Base-by-base conservation (phyloP, 1,140 invertebrate species). In the Temnothorax curvispinosus region DNA sequence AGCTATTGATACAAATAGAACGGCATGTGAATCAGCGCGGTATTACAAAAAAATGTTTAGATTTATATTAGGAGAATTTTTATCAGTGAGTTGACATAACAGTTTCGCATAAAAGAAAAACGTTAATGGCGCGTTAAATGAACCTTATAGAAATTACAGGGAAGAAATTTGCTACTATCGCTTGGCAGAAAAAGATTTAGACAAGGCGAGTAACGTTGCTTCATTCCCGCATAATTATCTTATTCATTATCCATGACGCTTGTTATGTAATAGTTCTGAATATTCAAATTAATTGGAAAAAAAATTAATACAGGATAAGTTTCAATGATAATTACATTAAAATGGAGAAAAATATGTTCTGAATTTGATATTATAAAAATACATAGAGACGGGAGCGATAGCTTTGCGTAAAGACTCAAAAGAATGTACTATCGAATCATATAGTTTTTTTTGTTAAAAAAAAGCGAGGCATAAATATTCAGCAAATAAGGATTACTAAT, bases 51-150 rank as follows among this genome's bases (percentile, higher is more conserved):
- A 60, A 60, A 75, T 74, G 4, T 5, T 21, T 21, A 60, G 69
- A 74, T 75, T 84, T 60, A 82, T 82, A 58, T 35, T 47, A 21
- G 21, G 13, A 60, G 13, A 74, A 74, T 38, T 75, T 81, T 81
- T 50, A 7, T 60, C 3, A 7, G 32, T 13, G 5, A 13, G 18
- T 74, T 18, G 41, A 44, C 38, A 44, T 15, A 27, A 56, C n/a
- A 41, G 8, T 69, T 71, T 62, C 11, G 15, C 3, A 9, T 18
- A 11, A 47, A 62, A 75, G 67, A 82, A 82, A 82, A 44, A 38
- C 41, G 54, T 74, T 82, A 75, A 84, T 84, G 41, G 50, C 35
- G 54, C 80, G 56, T 84, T 75, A 84, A 74, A 84, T 74, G 41
- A 27, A 62, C 18, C 9, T 44, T 44, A 56, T 21, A 21, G 74